Conservation (phyloP, 35 echinoderm and acorn worm species). For the Apostichopus parvimensis region DNA sequence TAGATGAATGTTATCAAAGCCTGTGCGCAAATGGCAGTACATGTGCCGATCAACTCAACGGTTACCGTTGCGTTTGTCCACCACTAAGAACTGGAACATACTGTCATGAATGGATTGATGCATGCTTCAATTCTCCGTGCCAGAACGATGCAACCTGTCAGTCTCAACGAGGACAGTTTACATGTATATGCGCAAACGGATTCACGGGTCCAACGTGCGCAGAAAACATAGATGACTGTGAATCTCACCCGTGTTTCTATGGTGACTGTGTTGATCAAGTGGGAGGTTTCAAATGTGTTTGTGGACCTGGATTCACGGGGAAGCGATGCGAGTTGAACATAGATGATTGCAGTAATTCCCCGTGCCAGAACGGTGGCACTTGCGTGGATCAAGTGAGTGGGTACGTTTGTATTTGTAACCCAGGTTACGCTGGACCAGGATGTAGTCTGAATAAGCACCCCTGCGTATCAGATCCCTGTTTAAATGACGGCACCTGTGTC, state of each 20-base stretch:
- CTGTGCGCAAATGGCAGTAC: conserved; percentile 71
- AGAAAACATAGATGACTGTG: conserved; percentile 87
- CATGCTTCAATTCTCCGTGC: conserved; percentile 67
- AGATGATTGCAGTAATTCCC: conserved; percentile 70
- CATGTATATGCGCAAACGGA: conserved; percentile 70
- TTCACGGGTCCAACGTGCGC: conserved; percentile 78
- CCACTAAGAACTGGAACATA: conserved; percentile 54
- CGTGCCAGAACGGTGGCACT: conserved; percentile 74
- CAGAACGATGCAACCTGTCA: conserved; percentile 67
- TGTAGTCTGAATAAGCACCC: conserved; percentile 74
- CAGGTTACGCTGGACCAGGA: conserved; percentile 69
- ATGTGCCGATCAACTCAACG: conserved; percentile 66
- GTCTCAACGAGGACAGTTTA: conserved; percentile 48
- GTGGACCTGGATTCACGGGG: conserved; percentile 79
- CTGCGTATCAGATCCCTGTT: conserved; percentile 65
- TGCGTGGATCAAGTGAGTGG: conserved; percentile 95
- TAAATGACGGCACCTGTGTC: conserved; percentile 67
- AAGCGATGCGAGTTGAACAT: conserved; percentile 78
- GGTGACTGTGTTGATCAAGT: conserved; percentile 86
- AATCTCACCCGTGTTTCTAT: conserved; percentile 77
- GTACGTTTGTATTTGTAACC: conserved; percentile 76
- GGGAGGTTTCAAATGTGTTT: conserved; percentile 68
- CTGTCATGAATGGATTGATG: conserved; percentile 81
- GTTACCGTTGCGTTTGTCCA: conserved; percentile 79
- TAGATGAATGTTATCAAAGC: conserved; percentile 69